Conservation (phyloP, 2,888 invertebrate genomes). For the Drosophila prolongata region DNA sequence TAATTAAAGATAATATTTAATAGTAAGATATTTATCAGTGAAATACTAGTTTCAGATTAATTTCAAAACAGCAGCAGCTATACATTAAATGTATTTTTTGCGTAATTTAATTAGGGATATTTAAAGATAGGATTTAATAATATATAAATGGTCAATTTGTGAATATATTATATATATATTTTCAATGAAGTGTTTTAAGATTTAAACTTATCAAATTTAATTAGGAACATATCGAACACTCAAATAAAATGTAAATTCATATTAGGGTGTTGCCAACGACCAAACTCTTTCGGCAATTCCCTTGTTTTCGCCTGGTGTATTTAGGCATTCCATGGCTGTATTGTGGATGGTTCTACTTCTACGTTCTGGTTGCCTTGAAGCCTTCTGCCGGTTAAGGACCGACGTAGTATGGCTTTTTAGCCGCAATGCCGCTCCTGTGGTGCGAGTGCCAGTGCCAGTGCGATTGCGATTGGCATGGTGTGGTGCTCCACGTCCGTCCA, state of each 20-base stretch:
- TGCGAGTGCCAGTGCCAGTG: conserved; percentile 41
- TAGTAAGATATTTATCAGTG: no score
- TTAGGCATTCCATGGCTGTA: conserved; percentile 65
- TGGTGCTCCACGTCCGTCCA: conserved; percentile 68
- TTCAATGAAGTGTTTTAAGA: no score
- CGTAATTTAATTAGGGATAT: no score
- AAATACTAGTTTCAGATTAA: no score
- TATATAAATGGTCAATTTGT: no score
- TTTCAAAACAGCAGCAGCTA: no score
- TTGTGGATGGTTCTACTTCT: conserved; percentile 43
- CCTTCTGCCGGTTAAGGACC: conserved; percentile 47
- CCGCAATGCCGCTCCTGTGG: conserved; percentile 67
- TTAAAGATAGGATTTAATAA: no score
- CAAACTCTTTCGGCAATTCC: not conserved
- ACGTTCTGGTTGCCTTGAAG: conserved; percentile 61
- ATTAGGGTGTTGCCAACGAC: not conserved
- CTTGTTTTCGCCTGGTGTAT: conserved; percentile 42
- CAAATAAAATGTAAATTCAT: not conserved
- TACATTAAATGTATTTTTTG: no score
- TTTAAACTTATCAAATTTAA: no score
- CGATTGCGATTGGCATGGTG: conserved; percentile 38
- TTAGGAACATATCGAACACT: no score
- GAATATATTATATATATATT: no score
- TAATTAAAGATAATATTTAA: no score
- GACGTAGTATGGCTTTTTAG: conserved; percentile 66